Conservation (phyloP, 2,113 vertebrate species). For the Felis catus region DNA sequence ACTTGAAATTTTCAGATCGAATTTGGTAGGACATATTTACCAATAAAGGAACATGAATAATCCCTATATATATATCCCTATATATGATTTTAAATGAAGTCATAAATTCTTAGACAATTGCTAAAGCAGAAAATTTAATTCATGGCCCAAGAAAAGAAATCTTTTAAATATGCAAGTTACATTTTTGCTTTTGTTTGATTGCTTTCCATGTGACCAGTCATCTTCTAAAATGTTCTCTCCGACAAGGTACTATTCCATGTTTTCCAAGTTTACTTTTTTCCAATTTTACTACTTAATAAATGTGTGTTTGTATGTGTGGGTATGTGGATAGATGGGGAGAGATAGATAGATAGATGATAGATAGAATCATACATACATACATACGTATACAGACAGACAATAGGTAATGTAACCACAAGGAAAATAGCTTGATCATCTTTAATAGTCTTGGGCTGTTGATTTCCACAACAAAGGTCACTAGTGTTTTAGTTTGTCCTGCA, state of each 20-base stretch:
- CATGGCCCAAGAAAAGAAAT: neutral
- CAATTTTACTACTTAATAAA: neutral
- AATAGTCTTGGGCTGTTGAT: neutral
- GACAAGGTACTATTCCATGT: neutral
- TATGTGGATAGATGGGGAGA: neutral
- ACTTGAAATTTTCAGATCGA: constrained; percentile 45
- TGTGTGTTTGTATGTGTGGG: neutral
- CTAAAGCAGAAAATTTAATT: neutral
- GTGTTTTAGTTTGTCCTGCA: neutral
- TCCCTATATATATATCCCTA: fast-evolving
- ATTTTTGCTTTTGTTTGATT: neutral
- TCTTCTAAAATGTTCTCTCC: neutral
- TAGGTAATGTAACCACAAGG: neutral
- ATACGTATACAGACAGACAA: neutral
- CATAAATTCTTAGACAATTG: neutral
- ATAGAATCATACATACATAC: too few species aligned
- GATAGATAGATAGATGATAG: too few species aligned
- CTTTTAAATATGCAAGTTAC: neutral
- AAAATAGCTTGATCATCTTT: neutral
- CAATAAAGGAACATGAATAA: neutral
- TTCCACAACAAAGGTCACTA: neutral
- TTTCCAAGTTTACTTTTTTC: neutral
- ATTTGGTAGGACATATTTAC: constrained; percentile 33
- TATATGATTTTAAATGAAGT: neutral
- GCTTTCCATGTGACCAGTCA: neutral